Evolutionary conservation across 2,797 vertebrate genomes (phyloP).

Genomic region (Alouatta caraya): DNA sequence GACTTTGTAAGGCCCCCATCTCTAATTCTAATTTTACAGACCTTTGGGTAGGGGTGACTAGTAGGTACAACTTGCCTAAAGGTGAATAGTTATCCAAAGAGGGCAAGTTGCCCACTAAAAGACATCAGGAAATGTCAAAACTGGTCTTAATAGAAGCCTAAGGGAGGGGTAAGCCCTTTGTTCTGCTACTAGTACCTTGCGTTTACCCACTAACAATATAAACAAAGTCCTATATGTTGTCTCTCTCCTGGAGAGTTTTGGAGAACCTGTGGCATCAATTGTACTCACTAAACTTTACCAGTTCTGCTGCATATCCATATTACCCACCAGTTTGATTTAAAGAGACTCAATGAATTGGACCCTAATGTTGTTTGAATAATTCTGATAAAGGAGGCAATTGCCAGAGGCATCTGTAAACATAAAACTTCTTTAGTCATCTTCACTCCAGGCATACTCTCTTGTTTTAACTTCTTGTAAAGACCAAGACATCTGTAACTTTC

Average conservation of each 20-base stretch:
- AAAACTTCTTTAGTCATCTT: background rate
- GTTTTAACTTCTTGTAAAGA: background rate
- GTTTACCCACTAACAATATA: background rate
- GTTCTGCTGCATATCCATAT: background rate
- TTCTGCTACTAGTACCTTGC: background rate
- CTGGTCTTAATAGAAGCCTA: background rate
- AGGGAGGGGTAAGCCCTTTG: background rate
- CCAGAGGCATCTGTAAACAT: background rate
- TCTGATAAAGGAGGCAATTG: background rate
- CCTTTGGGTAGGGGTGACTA: fast-evolving
- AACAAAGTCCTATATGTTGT: background rate
- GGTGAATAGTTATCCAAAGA: background rate
- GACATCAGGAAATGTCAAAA: background rate
- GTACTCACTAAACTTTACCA: background rate
- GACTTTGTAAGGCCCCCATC: background rate
- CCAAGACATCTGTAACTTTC: background rate
- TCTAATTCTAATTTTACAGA: background rate
- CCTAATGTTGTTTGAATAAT: background rate
- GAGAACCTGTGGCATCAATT: background rate
- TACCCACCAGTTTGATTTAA: background rate
- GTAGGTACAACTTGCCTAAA: background rate
- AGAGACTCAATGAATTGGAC: background rate
- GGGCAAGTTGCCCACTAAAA: background rate
- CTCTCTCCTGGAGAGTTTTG: background rate
- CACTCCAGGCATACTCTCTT: background rate